Conservation (phyloP, 2,113 vertebrate genomes). For the Elgaria multicarinata region DNA sequence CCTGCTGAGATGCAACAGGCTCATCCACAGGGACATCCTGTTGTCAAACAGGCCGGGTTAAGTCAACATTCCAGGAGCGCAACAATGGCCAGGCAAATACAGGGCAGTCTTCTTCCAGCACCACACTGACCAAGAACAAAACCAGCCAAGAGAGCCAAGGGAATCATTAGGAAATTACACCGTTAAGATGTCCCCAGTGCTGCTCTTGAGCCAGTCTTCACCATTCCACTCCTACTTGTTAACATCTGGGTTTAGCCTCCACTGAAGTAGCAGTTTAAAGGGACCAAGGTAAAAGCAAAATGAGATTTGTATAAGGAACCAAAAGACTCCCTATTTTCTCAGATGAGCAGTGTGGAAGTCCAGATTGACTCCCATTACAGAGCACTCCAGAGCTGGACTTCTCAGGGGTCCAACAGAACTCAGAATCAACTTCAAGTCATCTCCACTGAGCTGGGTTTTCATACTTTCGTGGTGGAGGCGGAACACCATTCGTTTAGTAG, state of each 20-base stretch:
- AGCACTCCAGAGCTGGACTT: neutral
- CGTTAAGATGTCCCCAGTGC: neutral
- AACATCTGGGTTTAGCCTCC: neutral
- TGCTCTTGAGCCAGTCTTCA: neutral
- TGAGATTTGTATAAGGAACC: neutral
- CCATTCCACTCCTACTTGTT: neutral
- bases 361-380: neutral
- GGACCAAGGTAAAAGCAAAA: neutral
- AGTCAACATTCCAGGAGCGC: neutral
- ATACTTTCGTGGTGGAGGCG: neutral
- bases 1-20: neutral
- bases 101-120: neutral
- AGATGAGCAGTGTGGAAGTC: neutral
- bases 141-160: neutral
- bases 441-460: neutral
- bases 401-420: neutral
- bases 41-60: conserved; percentile 18
- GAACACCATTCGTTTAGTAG: neutral
- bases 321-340: neutral
- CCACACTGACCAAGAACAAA: neutral
- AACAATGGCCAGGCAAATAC: neutral
- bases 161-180: neutral
- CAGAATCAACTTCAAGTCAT: neutral
- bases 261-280: neutral
- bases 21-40: conserved; percentile 20